Evolutionary conservation across 2,113 vertebrate genomes (phyloP).

Genomic region (Colossoma macropomum): DNA sequence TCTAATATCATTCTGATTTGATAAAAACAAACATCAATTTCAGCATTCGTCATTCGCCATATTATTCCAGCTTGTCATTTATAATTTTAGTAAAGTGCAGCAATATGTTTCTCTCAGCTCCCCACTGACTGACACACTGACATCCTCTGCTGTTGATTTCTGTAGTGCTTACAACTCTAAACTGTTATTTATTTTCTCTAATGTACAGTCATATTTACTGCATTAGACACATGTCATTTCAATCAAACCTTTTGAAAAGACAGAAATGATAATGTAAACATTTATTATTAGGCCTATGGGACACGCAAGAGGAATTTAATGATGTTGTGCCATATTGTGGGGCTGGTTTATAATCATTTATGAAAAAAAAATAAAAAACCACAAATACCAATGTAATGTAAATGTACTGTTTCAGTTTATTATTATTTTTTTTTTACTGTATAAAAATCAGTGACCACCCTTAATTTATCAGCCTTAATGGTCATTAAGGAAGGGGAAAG

Average conservation of each 20-base stretch:
- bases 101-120: background rate
- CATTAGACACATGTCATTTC: background rate
- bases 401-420: no score
- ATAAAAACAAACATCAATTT: background rate
- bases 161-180: background rate
- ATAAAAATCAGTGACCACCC: no score
- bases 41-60: background rate
- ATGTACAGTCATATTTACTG: background rate
- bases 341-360: no score
- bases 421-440: no score
- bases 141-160: background rate
- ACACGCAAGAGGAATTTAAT: no score
- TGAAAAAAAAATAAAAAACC: no score
- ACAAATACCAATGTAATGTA: no score
- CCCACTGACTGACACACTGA: constrained; percentile 15
- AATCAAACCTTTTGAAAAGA: constrained; percentile 8
- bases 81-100: constrained; percentile 12
- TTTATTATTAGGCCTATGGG: no score
- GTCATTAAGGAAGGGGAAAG: no score
- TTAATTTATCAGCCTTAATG: no score
- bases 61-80: constrained; percentile 29
- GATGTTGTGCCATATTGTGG: no score
- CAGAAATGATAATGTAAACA: background rate
- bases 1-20: background rate
- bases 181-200: background rate